These are phyloP conservation scores for Eledone cirrhosa DNA, from an alignment of 2,888 invertebrate genomes.

Conservation along the genomic window DNA sequence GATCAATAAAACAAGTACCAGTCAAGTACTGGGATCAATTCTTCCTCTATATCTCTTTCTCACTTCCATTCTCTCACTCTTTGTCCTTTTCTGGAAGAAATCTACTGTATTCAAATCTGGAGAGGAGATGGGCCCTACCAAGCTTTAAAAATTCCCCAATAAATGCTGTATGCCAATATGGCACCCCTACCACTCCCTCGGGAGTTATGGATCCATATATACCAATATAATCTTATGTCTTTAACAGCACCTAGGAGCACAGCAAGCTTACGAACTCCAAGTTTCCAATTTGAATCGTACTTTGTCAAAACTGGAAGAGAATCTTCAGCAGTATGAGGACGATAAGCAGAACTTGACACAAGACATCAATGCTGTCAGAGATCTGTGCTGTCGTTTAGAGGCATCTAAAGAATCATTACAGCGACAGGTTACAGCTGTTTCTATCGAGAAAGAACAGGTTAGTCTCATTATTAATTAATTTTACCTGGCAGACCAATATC, in stretches of 20 bases:
- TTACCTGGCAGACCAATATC: no score
- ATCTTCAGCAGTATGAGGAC: slow-evolving; percentile 55
- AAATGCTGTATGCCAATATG: no score
- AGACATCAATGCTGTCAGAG: slow-evolving; percentile 64
- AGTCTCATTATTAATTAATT: not conserved
- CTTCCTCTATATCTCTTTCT: no score
- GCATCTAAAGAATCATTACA: slow-evolving; percentile 63
- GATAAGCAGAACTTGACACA: slow-evolving; percentile 62
- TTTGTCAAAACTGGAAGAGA: slow-evolving; percentile 61
- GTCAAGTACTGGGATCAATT: no score
- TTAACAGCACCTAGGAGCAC: slow-evolving; percentile 56
- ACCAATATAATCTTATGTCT: not conserved
- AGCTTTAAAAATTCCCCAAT: no score
- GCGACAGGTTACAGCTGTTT: slow-evolving; percentile 60
- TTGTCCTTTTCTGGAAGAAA: no score
- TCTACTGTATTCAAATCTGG: no score
- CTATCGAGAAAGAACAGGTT: slow-evolving; percentile 66
- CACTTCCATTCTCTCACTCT: no score
- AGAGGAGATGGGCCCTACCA: no score
- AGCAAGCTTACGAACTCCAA: slow-evolving; percentile 63
- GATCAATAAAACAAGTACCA: no score
- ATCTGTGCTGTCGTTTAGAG: slow-evolving; percentile 65
- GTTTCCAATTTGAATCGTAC: slow-evolving; percentile 61
- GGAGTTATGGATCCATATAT: no score
- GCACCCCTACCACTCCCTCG: no score